Evolutionary conservation across 2,888 invertebrate species (phyloP).

Genomic region (Thyatira batis): DNA sequence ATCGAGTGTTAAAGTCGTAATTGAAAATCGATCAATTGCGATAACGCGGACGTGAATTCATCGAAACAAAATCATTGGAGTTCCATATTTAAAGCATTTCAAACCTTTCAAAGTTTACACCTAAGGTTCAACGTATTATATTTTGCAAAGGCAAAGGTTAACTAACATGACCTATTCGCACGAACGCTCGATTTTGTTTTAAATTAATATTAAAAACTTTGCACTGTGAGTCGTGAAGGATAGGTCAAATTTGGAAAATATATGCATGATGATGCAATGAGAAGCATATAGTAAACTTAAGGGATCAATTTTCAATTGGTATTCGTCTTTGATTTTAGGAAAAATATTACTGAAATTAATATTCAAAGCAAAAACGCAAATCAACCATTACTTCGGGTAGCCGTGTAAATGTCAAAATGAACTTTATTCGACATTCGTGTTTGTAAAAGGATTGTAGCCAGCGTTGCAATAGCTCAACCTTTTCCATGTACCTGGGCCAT

Average conservation of each 20-base stretch:
- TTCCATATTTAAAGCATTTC: too few relatives aligned
- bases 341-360: conserved; percentile 18
- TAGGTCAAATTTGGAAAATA: too few relatives aligned
- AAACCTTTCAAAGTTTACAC: too few relatives aligned
- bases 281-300: too few relatives aligned
- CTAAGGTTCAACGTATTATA: too few relatives aligned
- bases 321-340: too few relatives aligned
- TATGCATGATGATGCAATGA: too few relatives aligned
- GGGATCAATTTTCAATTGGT: too few relatives aligned
- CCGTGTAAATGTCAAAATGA: conserved; percentile 35
- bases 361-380: conserved; percentile 6
- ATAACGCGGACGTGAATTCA: neutral
- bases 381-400: conserved; percentile 10
- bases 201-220: too few relatives aligned
- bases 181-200: neutral
- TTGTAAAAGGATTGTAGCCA: conserved; percentile 22
- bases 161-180: neutral
- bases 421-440: conserved; percentile 24
- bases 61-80: neutral
- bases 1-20: conserved; percentile 36
- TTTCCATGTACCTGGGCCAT: conserved; percentile 34
- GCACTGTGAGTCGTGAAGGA: too few relatives aligned
- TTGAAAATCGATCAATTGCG: conserved; percentile 19
- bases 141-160: neutral
- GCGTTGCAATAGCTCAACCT: conserved; percentile 30